phyloP scores from a whole-genome alignment of 2,113 vertebrate species.

The Heterotilapia buettikoferi region DNA sequence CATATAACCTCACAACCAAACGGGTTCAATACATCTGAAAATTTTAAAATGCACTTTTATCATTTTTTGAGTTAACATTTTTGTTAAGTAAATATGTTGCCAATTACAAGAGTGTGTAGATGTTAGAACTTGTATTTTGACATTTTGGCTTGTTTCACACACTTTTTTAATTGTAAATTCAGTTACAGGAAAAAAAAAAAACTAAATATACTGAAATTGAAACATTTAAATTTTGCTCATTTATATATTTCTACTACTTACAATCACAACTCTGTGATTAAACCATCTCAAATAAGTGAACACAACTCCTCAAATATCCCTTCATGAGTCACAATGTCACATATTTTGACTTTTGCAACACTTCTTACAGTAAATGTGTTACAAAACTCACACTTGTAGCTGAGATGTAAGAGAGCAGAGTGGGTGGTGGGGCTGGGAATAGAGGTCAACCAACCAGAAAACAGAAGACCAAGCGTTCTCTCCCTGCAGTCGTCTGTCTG shows the following conservation, averaged over 20 bases:
- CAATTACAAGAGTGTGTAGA: not conserved
- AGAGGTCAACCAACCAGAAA: not conserved
- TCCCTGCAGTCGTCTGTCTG: not conserved
- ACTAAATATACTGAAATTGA: not conserved
- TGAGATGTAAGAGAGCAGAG: not conserved
- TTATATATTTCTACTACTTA: not conserved
- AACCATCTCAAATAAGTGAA: not conserved
- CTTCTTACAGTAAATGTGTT: not conserved
- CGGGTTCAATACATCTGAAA: not conserved
- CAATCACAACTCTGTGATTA: not conserved
- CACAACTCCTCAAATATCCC: not conserved
- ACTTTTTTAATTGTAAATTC: not conserved
- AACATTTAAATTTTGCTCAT: not conserved
- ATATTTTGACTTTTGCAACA: not conserved
- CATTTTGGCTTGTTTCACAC: not conserved
- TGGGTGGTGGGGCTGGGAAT: not conserved
- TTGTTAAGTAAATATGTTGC: not conserved
- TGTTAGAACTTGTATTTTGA: not conserved
- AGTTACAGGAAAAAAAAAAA: not conserved
- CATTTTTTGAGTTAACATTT: not conserved
- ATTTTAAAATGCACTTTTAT: not conserved
- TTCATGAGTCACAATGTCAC: not conserved
- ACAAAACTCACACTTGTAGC: not conserved
- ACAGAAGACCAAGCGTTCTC: not conserved
- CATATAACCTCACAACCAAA: not conserved